A percentile compares a stretch with the other conserved stretches of the same genome.
Conservation (phyloP, 2,113 vertebrate genomes). For the Cacatua alba region DNA sequence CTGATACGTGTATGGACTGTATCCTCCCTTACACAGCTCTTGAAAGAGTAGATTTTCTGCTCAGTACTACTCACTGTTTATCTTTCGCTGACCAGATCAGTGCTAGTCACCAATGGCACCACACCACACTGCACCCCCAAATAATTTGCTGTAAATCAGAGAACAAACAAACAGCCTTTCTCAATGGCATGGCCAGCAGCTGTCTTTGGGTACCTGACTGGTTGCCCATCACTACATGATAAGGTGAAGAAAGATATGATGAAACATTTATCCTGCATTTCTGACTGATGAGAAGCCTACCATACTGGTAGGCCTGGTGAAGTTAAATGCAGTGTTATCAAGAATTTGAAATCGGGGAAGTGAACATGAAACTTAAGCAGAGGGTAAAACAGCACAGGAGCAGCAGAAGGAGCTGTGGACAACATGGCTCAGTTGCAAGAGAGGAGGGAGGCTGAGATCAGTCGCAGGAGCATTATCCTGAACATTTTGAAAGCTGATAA, state of each 20-base stretch:
- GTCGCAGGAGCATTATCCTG: not conserved
- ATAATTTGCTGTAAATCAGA: not conserved
- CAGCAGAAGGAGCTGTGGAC: not conserved
- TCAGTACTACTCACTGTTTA: not conserved
- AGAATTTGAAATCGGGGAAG: not conserved
- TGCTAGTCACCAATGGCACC: not conserved
- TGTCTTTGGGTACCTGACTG: not conserved
- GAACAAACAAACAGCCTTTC: not conserved
- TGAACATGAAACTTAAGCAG: not conserved
- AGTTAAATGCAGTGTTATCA: not conserved
- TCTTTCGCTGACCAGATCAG: not conserved
- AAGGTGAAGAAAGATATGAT: not conserved
- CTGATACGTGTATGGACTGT: rapidly evolving
- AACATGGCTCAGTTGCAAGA: not conserved
- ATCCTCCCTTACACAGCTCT: not conserved
- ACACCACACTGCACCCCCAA: not conserved
- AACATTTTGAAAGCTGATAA: not conserved
- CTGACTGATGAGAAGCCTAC: not conserved
- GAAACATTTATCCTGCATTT: not conserved
- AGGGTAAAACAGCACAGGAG: not conserved
- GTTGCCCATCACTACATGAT: rapidly evolving
- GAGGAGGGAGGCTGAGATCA: not conserved
- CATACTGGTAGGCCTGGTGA: not conserved
- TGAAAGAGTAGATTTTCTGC: not conserved
- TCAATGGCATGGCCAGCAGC: rapidly evolving